These are phyloP conservation scores for Hirudo medicinalis DNA, from an alignment of 1,140 invertebrate genomes.

Conservation along the genomic window DNA sequence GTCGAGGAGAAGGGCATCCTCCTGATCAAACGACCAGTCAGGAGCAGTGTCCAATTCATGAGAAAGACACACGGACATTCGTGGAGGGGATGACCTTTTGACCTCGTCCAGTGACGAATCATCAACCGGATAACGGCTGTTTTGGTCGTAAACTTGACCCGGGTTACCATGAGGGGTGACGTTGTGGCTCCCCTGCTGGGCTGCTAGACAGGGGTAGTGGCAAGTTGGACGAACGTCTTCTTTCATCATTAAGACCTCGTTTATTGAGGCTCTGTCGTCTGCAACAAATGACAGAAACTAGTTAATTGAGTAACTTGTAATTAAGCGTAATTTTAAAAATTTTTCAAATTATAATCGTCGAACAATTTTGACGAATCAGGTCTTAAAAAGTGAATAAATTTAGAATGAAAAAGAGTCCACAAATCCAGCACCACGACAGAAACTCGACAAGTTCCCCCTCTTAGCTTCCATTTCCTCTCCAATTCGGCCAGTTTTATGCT, in stretches of 20 bases:
- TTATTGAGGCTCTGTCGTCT: conserved; percentile 9
- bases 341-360: too few relatives aligned
- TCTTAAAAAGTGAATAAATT: too few relatives aligned
- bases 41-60: conserved; percentile 1
- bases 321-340: too few relatives aligned
- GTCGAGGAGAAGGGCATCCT: conserved; percentile 3
- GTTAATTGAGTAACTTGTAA: too few relatives aligned
- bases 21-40: conserved; percentile 10
- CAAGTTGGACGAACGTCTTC: conserved; percentile 6
- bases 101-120: background rate
- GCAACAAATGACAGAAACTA: too few relatives aligned
- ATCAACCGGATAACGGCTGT: background rate
- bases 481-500: too few relatives aligned
- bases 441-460: too few relatives aligned
- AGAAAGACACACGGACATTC: conserved; percentile 4
- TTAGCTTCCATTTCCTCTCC: too few relatives aligned
- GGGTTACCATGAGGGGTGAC: background rate
- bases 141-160: background rate
- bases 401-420: too few relatives aligned
- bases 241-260: conserved; percentile 6
- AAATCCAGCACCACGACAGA: too few relatives aligned
- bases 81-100: background rate
- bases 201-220: background rate
- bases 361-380: too few relatives aligned
- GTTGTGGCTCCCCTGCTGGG: background rate